Conservation (phyloP, 2,888 invertebrate species). For the Axea sp. region DNA sequence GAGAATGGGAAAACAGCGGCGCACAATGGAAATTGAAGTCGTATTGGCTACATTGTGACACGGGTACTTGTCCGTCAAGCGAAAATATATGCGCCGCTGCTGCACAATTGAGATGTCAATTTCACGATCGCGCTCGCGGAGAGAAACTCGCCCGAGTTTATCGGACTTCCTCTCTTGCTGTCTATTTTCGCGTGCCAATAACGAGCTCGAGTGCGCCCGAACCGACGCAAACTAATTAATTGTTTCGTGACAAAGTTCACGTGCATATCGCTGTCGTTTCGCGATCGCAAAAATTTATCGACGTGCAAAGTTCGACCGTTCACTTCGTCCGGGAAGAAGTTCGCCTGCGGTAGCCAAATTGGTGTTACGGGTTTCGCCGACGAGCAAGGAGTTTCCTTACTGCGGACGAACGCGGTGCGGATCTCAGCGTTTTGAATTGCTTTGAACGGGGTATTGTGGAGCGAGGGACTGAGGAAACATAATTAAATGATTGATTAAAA, state of each 20-base stretch:
- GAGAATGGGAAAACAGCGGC: conserved; percentile 5
- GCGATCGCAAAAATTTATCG: no score
- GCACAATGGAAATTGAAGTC: conserved; percentile 46
- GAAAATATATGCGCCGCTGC: conserved; percentile 27
- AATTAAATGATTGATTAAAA: no score
- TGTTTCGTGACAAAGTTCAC: conserved; percentile 41
- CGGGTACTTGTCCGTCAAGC: conserved; percentile 36
- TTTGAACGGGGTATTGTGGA: no score
- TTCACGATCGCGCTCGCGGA: conserved; percentile 26
- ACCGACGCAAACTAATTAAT: conserved; percentile 38
- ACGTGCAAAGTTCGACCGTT: conserved; percentile 5
- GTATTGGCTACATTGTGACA: conserved; percentile 19
- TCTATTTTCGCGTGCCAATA: conserved; percentile 18
- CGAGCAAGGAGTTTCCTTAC: no score
- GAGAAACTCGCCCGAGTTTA: conserved; percentile 34
- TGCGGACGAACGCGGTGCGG: no score
- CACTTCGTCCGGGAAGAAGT: no score
- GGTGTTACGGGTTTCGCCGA: no score
- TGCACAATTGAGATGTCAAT: conserved; percentile 44
- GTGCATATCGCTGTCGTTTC: conserved; percentile 16
- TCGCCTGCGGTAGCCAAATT: no score
- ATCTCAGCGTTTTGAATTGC: no score
- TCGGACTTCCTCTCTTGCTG: conserved; percentile 24
- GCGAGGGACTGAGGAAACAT: no score
- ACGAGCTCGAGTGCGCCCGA: conserved; percentile 2